Evolutionary conservation across 2,113 vertebrate genomes (phyloP), one percentile per base, ranked within the genome.

Genomic region (Reinhardtius hippoglossoides): DNA sequence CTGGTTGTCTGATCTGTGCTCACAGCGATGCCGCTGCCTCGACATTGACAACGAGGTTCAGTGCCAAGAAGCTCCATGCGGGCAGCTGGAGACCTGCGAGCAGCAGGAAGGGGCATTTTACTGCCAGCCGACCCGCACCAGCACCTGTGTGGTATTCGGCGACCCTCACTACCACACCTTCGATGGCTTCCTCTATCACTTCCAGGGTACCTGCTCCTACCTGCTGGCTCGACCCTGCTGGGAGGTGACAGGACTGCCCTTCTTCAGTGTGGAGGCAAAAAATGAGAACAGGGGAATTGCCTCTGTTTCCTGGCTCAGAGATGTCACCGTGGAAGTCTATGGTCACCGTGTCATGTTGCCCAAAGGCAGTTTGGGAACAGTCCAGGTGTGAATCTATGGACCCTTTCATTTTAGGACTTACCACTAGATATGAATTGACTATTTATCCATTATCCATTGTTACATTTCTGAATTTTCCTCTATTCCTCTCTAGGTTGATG

Each of bases 151-250:
- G 88, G 96, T 99, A 48, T 99, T 99, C 0, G 97, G 97, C 31
- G 98, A 99, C 89, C 97, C 98, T 0, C 98, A 99, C 88, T 99
- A 99, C 91, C 98, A 99, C 93, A 99, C 98, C 64, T 99, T 99
- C 59, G 98, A 99, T 0, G 98, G 98, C 79, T 97, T 98, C 91
- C 96, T 99, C 88, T 99, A 98, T 92, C 97, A 99, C 92, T 99
- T 99, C 91, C 98, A 99, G 94, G 98, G 98, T 54, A 99, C 97
- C 67, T 99, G 98, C 90, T 96, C 98, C 61, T 99, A 99, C 85
- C 91, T 99, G 74, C 88, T 99, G 50, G 96, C 98, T 79, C 95
- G 96, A 64, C 97, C 97, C 63, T 99, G 98, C 91, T 95, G 96
- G 95, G 95, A 97, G 83, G 92, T 94, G 44, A 90, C 94, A 20